Percentiles rank a stretch among this genome's conserved stretches.
phyloP scores from a whole-genome alignment of 2,797 vertebrate genomes.

The Eurystomus glaucurus region DNA sequence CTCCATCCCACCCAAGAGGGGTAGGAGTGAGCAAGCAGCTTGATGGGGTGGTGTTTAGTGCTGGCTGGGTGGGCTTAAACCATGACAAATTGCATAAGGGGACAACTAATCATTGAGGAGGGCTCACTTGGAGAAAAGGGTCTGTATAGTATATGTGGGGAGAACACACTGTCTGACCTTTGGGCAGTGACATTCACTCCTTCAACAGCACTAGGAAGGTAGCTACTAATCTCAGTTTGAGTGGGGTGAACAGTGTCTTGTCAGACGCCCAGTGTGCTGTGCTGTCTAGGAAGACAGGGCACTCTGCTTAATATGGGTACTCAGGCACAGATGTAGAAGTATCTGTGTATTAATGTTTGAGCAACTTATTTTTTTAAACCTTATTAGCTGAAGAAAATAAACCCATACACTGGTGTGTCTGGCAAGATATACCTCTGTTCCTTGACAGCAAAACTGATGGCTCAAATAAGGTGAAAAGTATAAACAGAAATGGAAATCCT shows the following conservation, averaged over 20 bases:
- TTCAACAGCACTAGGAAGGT: background rate
- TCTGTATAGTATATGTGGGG: fast-evolving
- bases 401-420: background rate
- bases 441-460: background rate
- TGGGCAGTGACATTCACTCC: background rate
- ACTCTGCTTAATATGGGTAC: background rate
- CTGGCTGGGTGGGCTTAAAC: background rate
- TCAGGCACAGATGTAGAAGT: background rate
- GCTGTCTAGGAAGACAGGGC: background rate
- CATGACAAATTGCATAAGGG: background rate
- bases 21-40: no score
- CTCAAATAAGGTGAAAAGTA: background rate
- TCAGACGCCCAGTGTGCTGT: background rate
- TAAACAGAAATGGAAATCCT: background rate
- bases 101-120: background rate
- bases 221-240: background rate
- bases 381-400: background rate
- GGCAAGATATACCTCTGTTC: background rate
- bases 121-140: fast-evolving
- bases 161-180: background rate
- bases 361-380: background rate
- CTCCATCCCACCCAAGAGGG: no score
- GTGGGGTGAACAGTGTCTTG: background rate
- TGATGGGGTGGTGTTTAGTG: no score
- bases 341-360: background rate